These are phyloP conservation scores for Thunnus maccoyii DNA, from an alignment of 2,113 vertebrate species.

Conservation along the genomic window DNA sequence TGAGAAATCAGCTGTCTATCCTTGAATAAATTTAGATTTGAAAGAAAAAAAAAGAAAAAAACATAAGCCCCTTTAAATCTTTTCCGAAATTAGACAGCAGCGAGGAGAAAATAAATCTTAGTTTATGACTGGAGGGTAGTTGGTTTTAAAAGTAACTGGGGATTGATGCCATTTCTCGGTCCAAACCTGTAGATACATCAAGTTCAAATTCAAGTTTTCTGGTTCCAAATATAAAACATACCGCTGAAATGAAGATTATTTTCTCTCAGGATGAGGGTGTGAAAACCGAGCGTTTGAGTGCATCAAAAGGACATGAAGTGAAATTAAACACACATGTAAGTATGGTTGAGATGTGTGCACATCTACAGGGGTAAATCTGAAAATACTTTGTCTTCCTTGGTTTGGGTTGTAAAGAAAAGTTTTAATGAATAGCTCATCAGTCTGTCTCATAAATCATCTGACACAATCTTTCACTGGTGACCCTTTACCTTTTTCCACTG, in stretches of 20 bases:
- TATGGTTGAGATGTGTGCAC: background rate
- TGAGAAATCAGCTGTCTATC: slow-evolving; percentile 24
- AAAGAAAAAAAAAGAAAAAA: background rate
- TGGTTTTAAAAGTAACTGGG: background rate
- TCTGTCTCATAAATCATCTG: slow-evolving; percentile 47
- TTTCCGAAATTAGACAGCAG: slow-evolving; percentile 12
- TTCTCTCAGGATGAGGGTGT: no score
- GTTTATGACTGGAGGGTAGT: slow-evolving; percentile 10
- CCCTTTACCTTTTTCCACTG: slow-evolving; percentile 18
- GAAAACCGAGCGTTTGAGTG: no score
- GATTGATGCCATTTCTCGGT: background rate
- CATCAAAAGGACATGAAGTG: no score
- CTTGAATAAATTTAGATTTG: slow-evolving; percentile 41
- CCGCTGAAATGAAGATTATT: no score
- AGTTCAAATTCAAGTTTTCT: background rate
- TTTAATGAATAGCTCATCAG: slow-evolving; percentile 18
- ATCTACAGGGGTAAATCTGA: background rate
- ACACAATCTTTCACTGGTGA: slow-evolving; percentile 38
- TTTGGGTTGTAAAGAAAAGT: background rate
- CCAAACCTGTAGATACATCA: background rate
- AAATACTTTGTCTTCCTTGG: background rate
- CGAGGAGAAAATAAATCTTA: background rate
- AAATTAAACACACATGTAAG: background rate
- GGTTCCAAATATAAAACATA: no score
- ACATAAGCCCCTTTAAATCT: slow-evolving; percentile 16